Base-by-base conservation (phyloP, 2,797 vertebrate species). In the Cyclura pinguis region DNA sequence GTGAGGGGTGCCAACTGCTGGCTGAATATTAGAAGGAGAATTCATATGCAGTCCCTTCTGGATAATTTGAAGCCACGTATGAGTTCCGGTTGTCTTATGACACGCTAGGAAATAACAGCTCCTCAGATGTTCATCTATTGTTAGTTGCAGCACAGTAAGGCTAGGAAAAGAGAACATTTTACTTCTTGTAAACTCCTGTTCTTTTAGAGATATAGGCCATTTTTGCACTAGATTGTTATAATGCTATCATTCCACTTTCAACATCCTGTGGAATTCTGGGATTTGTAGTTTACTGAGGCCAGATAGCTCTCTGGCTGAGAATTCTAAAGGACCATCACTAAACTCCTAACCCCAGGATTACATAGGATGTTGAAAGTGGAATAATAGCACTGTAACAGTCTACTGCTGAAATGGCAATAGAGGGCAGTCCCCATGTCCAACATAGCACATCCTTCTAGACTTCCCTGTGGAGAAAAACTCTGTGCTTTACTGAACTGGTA, bases 141-240 rank as follows among this genome's bases (percentile, higher is more conserved):
- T 88, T 90, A 90, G 91, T 87, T 91, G 24, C 42, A 42, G 91
- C 88, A 90, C 89, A 94, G 83, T 91, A 91, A 93, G 85, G 62
- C 24, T 62, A 80, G 22, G 52, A 89, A 90, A 42, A 78, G 8
- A 62, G 27, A 50, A 16, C 52, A 47, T n/a, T 67, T 67, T 50
- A 32, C 38, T 50, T 80, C 42, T 16, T 57, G 13, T 29, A 55
- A 47, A 87, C 78, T 22, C 76, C 9, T 8, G 32, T 80, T 47
- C 59, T 80, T 78, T 38, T 62, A 78, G 1, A 29, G 3, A 59
- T 20, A 18, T 16, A 47, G 42, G 42, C 42, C 42, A 47, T 47
- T 47, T 47, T 47, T 47, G 42, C 42, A 47, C 42, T 47, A 3
- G 4, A 4, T 47, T 47, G 42, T 47, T 47, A 47, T 47, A 47